Percentiles rank a stretch among this genome's conserved stretches.
Evolutionary conservation across 35 echinoderm and acorn worm genomes (phyloP).

Genomic region (Diadema setosum): DNA sequence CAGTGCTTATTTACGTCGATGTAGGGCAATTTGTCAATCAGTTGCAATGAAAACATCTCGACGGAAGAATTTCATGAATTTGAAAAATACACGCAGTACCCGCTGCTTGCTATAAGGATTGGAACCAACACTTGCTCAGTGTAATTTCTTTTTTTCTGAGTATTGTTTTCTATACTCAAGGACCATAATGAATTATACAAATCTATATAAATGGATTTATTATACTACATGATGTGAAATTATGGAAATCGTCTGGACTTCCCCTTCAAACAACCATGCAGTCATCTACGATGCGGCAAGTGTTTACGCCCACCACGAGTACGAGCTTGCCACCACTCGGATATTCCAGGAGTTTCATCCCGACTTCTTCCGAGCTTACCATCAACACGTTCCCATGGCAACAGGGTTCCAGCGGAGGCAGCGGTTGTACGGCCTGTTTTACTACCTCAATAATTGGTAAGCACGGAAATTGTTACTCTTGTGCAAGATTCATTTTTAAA

Average conservation of each 20-base stretch:
- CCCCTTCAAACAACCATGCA: conserved; percentile 13
- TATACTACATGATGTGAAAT: background rate
- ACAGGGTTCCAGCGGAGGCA: conserved; percentile 65
- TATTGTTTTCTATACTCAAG: background rate
- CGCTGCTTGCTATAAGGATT: too few relatives aligned
- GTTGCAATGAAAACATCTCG: too few relatives aligned
- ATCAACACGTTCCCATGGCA: conserved; percentile 75
- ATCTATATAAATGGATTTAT: too few relatives aligned
- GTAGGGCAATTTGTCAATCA: too few relatives aligned
- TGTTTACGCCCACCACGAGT: conserved; percentile 89
- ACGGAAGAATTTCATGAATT: too few relatives aligned
- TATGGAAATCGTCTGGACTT: background rate
- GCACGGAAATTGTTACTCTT: too few relatives aligned
- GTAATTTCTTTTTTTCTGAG: background rate
- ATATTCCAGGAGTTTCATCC: conserved; percentile 81
- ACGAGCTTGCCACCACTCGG: conserved; percentile 74
- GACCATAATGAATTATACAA: too few relatives aligned
- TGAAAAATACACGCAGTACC: too few relatives aligned
- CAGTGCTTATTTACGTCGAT: too few relatives aligned
- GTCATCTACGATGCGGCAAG: conserved; percentile 93
- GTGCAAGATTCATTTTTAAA: too few relatives aligned
- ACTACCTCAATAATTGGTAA: conserved; percentile 95
- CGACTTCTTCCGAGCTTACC: conserved; percentile 81
- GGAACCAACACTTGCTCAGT: too few relatives aligned
- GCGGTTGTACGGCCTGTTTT: conserved; percentile 73